Base-by-base conservation (phyloP, 53 echinoderm and acorn worm genomes). In the Echinometra lucunter region DNA sequence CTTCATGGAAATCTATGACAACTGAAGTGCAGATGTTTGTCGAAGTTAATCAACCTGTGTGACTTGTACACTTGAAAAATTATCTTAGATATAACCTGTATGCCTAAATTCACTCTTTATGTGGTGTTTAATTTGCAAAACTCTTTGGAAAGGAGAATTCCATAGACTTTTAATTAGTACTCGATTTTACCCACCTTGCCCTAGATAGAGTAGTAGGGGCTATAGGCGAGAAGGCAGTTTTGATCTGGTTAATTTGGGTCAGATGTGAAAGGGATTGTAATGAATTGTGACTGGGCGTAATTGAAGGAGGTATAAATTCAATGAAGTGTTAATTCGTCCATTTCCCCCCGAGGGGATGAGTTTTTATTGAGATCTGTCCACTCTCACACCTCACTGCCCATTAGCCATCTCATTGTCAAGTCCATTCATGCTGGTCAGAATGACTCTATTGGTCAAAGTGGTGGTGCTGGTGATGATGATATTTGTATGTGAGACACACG, bases 321-420 rank as follows among this genome's bases (percentile, higher is more conserved):
- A 85, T 47, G 85, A 85, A 28, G 85, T n/a, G 49, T 45, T 21
- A 85, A 47, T 28, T 13, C 15, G 49, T 28, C 47, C 21, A 8
- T 45, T 47, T 4, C 13, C 85, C 85, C 85, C 85, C 12, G n/a
- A n/a, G 45, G n/a, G 85, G 85, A 28, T 49, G 30, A n/a, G 85
- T 47, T 47, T 85, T 85, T 85, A 85, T 85, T 85, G 49, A 49
- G 85, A 85, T 19, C 28, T 85, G 85, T 85, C 85, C 85, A 6
- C 12, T 47, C 85, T 47, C 85, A 85, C 85, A 49, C 45, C 85
- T 85, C 53, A 49, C 11, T 85, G 53, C 25, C 49, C 49, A 85
- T n/a, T 85, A 30, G 85, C 45, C 85, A 85, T 49, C 28, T 85
- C 49, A 47, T 49, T 44, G 44, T 67, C 75, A 49, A 83, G 49